Conservation (phyloP, 2,113 vertebrate genomes). For the Trachemys scripta region DNA sequence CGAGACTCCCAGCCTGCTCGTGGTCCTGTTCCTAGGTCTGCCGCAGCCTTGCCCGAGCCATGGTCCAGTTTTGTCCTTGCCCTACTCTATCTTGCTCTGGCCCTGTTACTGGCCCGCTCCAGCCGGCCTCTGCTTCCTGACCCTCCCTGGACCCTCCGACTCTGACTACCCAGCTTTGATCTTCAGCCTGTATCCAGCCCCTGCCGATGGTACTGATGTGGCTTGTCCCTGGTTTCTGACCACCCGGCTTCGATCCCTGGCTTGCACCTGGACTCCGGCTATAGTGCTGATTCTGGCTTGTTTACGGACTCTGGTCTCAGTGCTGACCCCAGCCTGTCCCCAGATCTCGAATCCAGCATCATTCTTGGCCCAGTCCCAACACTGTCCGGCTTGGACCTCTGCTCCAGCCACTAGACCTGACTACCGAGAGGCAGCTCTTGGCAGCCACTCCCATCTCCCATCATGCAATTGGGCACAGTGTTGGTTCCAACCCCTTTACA, state of each 20-base stretch:
- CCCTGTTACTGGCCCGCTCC: too few species aligned
- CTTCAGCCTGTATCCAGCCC: neutral
- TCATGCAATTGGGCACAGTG: neutral
- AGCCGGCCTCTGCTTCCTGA: neutral
- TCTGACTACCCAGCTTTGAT: neutral
- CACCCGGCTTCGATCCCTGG: neutral
- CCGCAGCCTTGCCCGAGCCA: neutral
- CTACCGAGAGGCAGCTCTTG: neutral
- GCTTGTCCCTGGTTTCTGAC: neutral
- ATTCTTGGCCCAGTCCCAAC: neutral
- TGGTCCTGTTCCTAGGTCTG: neutral
- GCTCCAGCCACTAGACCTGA: neutral
- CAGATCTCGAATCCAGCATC: neutral
- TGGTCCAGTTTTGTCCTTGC: neutral
- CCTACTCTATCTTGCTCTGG: too few species aligned
- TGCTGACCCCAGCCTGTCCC: neutral
- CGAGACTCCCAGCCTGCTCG: neutral
- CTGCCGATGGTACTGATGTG: neutral
- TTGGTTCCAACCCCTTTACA: neutral
- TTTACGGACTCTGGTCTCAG: neutral
- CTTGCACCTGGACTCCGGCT: neutral
- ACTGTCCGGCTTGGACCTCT: neutral
- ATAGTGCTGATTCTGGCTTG: neutral
- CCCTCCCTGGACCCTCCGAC: neutral
- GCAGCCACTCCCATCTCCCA: neutral